Base-by-base conservation (phyloP, 2,888 invertebrate species). In the Eupithecia centaureata region DNA sequence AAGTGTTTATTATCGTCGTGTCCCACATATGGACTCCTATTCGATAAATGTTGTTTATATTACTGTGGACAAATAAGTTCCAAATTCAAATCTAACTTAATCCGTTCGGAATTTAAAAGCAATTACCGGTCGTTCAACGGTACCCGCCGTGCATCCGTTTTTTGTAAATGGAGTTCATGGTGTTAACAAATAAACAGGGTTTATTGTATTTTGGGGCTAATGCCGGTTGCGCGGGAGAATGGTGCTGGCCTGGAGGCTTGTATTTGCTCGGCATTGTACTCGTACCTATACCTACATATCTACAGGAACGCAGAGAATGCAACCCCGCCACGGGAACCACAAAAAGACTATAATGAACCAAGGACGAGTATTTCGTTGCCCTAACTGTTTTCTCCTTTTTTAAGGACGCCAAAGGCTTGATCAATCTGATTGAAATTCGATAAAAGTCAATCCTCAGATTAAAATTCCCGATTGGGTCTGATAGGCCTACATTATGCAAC, bases 341-440 rank as follows among this genome's bases (percentile, higher is more conserved):
- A 91, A 91, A 91, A 84, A 84, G 83, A 86, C 84, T 76, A 86
- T 85, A 83, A 77, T 80, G 80, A 89, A 86, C 86, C 89, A 88
- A 87, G 88, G 88, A 88, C 89, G 90, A 86, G 82, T 81, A 82
- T 86, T 84, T 82, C 81, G 86, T 86, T 84, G 82, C 81, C 82
- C 83, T 77, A 85, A 87, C 82, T 75, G 80, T 81, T 85, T 86
- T 79, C 72, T 73, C 65, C 68, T 47, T 74, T 75, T 68, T 67
- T 71, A 54, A 74, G 72, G 73, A 74, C 71, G 79, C 79, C 76
- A 78, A 27, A 52, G 27, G 52, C 57, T 32, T 13, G 67, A 73
- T 79, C 78, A 73, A 74, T 70, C 63, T 65, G 71, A 73, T 73
- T 68, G 59, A 62, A 68, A 59, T 68, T 38, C 60, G 71, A 66